A percentile compares a stretch with the other conserved stretches of the same genome.
These are phyloP conservation scores for Nebria ingens DNA, from an alignment of 1,140 invertebrate species.

Conservation along the genomic window DNA sequence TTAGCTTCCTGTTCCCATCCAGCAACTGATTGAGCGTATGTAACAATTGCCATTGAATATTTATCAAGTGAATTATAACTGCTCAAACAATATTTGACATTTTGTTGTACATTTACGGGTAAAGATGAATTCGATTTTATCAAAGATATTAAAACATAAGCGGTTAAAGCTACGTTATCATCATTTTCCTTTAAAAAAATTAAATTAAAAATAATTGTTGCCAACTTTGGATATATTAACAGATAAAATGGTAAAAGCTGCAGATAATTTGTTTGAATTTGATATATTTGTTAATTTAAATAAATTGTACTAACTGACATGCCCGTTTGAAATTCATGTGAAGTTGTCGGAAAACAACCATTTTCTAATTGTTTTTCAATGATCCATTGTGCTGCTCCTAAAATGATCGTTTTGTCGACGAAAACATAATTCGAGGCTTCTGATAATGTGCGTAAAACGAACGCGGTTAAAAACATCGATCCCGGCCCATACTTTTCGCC, in stretches of 20 bases:
- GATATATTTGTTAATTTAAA: not conserved
- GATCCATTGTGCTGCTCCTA: slow-evolving; percentile 57
- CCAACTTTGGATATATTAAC: too few relatives aligned
- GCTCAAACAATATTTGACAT: slow-evolving; percentile 44
- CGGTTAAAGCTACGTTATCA: slow-evolving; percentile 43
- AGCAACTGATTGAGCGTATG: slow-evolving; percentile 50
- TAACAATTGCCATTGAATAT: slow-evolving; percentile 47
- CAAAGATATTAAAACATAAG: slow-evolving; percentile 51
- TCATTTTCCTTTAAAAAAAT: slow-evolving; percentile 11
- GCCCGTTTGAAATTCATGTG: slow-evolving; percentile 56
- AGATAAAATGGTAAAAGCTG: too few relatives aligned
- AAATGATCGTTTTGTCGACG: slow-evolving; percentile 57
- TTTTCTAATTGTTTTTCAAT: slow-evolving; percentile 53
- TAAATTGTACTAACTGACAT: slow-evolving; percentile 42
- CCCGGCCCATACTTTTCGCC: slow-evolving; percentile 42
- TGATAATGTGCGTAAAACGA: slow-evolving; percentile 62
- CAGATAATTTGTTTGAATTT: too few relatives aligned
- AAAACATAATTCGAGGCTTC: slow-evolving; percentile 52
- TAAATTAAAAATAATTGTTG: too few relatives aligned
- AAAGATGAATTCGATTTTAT: slow-evolving; percentile 43
- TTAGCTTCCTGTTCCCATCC: slow-evolving; percentile 24
- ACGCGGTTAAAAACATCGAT: slow-evolving; percentile 69
- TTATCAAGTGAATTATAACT: slow-evolving; percentile 25
- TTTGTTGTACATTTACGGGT: slow-evolving; percentile 32
- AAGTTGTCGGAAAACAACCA: slow-evolving; percentile 62